A percentile compares a stretch with the other conserved stretches of the same genome.
phyloP scores from a whole-genome alignment of 2,113 vertebrate species.

The Paramisgurnus dabryanus region DNA sequence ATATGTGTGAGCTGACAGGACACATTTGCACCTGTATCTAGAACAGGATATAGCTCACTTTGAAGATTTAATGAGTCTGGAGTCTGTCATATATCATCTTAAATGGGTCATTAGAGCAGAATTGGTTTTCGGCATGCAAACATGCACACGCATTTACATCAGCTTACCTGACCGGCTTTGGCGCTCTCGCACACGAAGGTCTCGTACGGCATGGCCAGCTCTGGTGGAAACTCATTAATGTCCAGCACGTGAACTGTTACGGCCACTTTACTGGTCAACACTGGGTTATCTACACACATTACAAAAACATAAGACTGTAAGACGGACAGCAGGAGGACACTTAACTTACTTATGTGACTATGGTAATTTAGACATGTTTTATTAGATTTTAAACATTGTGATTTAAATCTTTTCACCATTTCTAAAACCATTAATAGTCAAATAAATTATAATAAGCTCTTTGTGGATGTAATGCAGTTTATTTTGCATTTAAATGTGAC shows the following conservation, averaged over 20 bases:
- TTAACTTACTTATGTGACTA: too few relatives aligned
- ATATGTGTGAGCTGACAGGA: background rate
- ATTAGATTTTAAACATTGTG: background rate
- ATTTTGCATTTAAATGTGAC: too few relatives aligned
- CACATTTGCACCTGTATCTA: background rate
- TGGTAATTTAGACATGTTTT: background rate
- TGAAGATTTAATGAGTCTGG: conserved; percentile 35
- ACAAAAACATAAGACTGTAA: background rate
- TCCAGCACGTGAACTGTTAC: conserved; percentile 91
- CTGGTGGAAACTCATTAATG: conserved; percentile 96
- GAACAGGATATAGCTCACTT: conserved; percentile 1
- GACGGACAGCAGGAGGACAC: background rate
- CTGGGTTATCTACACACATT: conserved; percentile 83
- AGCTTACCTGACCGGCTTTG: conserved; percentile 88
- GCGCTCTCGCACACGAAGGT: conserved; percentile 94
- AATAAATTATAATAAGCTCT: too few relatives aligned
- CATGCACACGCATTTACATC: conserved; percentile 15
- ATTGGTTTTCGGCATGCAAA: conserved; percentile 45
- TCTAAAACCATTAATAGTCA: background rate
- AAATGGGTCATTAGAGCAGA: conserved; percentile 48
- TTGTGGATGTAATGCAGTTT: too few relatives aligned
- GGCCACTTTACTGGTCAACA: conserved; percentile 88
- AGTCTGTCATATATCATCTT: conserved; percentile 48
- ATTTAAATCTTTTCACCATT: background rate
- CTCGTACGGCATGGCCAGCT: conserved; percentile 89